Conservation (phyloP, 2,888 invertebrate species). For the Melolontha melolontha region DNA sequence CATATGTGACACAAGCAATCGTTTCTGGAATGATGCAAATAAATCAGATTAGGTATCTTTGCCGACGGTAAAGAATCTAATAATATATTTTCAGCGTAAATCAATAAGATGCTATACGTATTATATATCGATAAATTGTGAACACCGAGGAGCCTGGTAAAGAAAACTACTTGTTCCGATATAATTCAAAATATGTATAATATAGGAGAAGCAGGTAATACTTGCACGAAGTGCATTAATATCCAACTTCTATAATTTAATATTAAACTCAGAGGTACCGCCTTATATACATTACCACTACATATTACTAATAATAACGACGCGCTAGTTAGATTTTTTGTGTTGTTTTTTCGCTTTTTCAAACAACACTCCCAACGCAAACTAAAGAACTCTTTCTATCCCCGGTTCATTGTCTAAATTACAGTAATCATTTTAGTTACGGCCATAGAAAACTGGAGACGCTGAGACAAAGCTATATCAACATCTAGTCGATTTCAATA, state of each 20-base stretch:
- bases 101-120: slow-evolving; percentile 31
- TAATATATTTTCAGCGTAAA: slow-evolving; percentile 22
- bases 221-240: slow-evolving; percentile 2
- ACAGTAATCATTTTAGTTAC: slow-evolving; percentile 9
- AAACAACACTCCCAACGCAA: too few species aligned
- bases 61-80: slow-evolving; percentile 3
- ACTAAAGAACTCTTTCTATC: too few species aligned
- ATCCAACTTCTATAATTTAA: slow-evolving; percentile 37
- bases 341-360: too few species aligned
- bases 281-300: slow-evolving; percentile 25
- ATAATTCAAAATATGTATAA: too few species aligned
- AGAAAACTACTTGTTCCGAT: too few species aligned
- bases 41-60: too few species aligned
- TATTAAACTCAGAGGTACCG: slow-evolving; percentile 15
- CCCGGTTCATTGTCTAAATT: not conserved
- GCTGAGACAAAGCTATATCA: not conserved
- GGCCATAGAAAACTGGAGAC: not conserved
- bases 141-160: not conserved
- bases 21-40: too few species aligned
- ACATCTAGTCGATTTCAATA: slow-evolving; percentile 26
- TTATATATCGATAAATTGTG: slow-evolving; percentile 35
- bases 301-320: too few species aligned
- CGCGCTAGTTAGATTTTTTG: too few species aligned
- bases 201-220: too few species aligned
- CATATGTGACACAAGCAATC: too few species aligned